Evolutionary conservation across 2,113 vertebrate species (phyloP), one percentile per base, ranked within the genome.

Genomic region (Grammomys surdaster): DNA sequence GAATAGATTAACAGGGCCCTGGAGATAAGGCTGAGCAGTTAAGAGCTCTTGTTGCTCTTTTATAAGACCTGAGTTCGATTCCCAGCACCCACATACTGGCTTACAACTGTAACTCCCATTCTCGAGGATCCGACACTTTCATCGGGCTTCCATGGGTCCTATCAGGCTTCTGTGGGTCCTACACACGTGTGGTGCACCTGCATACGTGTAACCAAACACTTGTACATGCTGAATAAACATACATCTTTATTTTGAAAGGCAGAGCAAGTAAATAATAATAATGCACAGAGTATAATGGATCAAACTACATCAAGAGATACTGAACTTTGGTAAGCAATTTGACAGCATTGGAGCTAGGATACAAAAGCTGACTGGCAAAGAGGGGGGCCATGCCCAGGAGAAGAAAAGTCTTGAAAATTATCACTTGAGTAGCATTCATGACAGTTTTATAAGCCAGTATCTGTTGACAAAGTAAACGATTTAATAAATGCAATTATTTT

Each of bases 341-440:
- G 56, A 51, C 12, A 56, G 26, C 19, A 1, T 84, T 63, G 60
- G 24, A 43, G 0, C 10, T 22, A 7, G 8, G 48, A 28, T 24
- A 19, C 24, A 80, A 40, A 88, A n/a, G 20, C 31, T 72, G 54
- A 76, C 33, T 4, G 22, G 3, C 4, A 43, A 36, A 7, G 1
- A 19, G 46, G 9, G 7, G 2, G 7, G 22, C 58, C 28, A 5
- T 20, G 26, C 5, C 24, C 17, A 14, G 0, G n/a, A 31, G 19
- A 92, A 92, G 40, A 65, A n/a, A 60, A 1, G 3, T n/a, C 31
- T n/a, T 0, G 3, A 17, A 73, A 77, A 24, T 0, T 26, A 20
- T 73, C 70, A 40, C 51, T 46, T 85, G 22, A 28, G 1, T 26
- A 81, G 6, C 20, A 12, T 20, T 65, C 54, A 19, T 22, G 7